phyloP scores from a whole-genome alignment of 2,797 vertebrate genomes.

The Tadarida brasiliensis region DNA sequence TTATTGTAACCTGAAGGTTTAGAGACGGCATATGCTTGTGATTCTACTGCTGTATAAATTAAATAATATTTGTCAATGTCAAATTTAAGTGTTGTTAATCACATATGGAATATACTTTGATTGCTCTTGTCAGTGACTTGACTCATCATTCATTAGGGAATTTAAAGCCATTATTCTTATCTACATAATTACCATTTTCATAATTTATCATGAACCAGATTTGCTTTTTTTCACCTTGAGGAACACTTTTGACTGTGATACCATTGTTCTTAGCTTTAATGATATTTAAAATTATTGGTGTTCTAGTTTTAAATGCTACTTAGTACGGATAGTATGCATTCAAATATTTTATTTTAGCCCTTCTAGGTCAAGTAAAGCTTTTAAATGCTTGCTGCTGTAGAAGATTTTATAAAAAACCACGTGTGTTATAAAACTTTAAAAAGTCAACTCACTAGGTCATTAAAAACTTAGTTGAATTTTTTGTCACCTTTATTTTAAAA shows the following conservation, averaged over 20 bases:
- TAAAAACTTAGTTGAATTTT: slow-evolving; percentile 58
- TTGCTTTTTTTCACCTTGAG: slow-evolving; percentile 54
- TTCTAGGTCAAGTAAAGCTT: slow-evolving; percentile 65
- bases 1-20: slow-evolving; percentile 56
- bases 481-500: slow-evolving; percentile 56
- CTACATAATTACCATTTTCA: slow-evolving; percentile 73
- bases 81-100: slow-evolving; percentile 77
- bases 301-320: slow-evolving; percentile 69
- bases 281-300: slow-evolving; percentile 31
- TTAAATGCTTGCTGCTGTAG: slow-evolving; percentile 18
- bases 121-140: slow-evolving; percentile 78
- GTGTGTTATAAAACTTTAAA: slow-evolving; percentile 51
- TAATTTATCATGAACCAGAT: slow-evolving; percentile 66
- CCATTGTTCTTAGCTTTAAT: slow-evolving; percentile 61
- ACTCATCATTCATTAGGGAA: slow-evolving; percentile 75
- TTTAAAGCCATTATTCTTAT: slow-evolving; percentile 72
- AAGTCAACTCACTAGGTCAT: slow-evolving; percentile 3
- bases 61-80: slow-evolving; percentile 75
- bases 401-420: slow-evolving; percentile 39
- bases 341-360: slow-evolving; percentile 64
- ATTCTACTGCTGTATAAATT: slow-evolving; percentile 65
- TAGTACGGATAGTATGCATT: slow-evolving; percentile 28
- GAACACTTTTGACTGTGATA: slow-evolving; percentile 55
- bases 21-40: slow-evolving; percentile 11
- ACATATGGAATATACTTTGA: slow-evolving; percentile 78